Evolutionary conservation across 2,888 invertebrate species (phyloP).

Genomic region (Agrenia bidenticulata): DNA sequence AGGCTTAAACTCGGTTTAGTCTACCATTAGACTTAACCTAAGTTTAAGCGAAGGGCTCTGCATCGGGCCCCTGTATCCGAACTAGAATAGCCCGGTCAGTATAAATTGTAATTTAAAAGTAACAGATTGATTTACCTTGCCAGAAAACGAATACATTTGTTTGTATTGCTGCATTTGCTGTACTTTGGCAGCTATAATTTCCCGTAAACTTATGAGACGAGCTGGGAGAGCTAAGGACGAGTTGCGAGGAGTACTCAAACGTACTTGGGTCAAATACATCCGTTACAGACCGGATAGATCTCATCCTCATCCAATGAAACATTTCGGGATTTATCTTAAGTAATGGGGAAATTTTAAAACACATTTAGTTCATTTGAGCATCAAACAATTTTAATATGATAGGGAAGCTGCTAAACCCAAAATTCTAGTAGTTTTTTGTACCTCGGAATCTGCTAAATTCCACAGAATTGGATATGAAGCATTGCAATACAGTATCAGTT

Average conservation of each 20-base stretch:
- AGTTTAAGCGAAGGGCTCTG: no score
- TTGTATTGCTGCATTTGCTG: slow-evolving; percentile 24
- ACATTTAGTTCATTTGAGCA: no score
- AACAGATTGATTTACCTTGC: slow-evolving; percentile 30
- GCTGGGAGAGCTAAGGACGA: slow-evolving; percentile 29
- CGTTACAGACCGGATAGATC: background rate
- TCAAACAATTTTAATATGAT: background rate
- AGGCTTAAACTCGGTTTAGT: no score
- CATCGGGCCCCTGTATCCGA: no score
- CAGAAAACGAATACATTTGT: slow-evolving; percentile 33
- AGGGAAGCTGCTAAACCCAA: background rate
- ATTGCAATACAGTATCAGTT: slow-evolving; percentile 41
- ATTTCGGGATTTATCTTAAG: slow-evolving; percentile 14
- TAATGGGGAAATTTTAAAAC: no score
- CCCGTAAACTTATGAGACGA: slow-evolving; percentile 35
- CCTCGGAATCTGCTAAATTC: slow-evolving; percentile 44
- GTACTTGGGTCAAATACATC: slow-evolving; percentile 42
- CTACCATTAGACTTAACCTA: no score
- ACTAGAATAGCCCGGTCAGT: background rate
- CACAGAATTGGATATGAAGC: slow-evolving; percentile 48
- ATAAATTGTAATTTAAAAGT: background rate
- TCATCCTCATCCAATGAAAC: background rate
- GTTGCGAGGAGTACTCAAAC: slow-evolving; percentile 37
- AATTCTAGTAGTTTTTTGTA: no score
- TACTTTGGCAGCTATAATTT: slow-evolving; percentile 47